These are phyloP conservation scores for Bruchidius siliquastri DNA, from an alignment of 2,888 invertebrate genomes.

Conservation along the genomic window DNA sequence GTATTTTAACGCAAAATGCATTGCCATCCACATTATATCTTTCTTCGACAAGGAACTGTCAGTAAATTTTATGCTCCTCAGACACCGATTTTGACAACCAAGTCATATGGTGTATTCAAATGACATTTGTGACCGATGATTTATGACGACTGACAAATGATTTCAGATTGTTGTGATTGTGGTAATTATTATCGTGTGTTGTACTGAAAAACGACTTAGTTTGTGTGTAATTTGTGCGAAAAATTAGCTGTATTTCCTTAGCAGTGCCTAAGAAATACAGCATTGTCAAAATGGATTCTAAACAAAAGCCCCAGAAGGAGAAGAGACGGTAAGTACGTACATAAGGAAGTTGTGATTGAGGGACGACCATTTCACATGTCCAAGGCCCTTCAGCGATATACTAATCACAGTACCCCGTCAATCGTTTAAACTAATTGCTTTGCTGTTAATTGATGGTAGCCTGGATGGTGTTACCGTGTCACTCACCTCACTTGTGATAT, in stretches of 20 bases:
- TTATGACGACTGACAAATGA: neutral
- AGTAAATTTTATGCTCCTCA: no score
- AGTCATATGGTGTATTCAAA: no score
- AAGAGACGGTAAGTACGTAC: conserved; percentile 60
- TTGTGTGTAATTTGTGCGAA: neutral
- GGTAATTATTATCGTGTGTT: neutral
- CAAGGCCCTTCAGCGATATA: neutral
- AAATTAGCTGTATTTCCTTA: conserved; percentile 40
- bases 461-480: neutral
- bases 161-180: conserved; percentile 1
- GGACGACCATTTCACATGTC: neutral
- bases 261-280: conserved; percentile 47
- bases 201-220: neutral
- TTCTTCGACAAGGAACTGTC: no score
- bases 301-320: conserved; percentile 53
- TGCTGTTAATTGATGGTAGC: neutral
- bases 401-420: neutral
- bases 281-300: conserved; percentile 36
- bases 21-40: no score
- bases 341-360: neutral
- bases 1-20: no score
- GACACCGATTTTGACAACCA: no score
- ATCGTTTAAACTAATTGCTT: conserved; percentile 1
- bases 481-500: neutral
- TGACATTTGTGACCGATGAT: conserved; percentile 1